Evolutionary conservation across 2,888 invertebrate genomes (phyloP).

Genomic region (Panopea generosa): DNA sequence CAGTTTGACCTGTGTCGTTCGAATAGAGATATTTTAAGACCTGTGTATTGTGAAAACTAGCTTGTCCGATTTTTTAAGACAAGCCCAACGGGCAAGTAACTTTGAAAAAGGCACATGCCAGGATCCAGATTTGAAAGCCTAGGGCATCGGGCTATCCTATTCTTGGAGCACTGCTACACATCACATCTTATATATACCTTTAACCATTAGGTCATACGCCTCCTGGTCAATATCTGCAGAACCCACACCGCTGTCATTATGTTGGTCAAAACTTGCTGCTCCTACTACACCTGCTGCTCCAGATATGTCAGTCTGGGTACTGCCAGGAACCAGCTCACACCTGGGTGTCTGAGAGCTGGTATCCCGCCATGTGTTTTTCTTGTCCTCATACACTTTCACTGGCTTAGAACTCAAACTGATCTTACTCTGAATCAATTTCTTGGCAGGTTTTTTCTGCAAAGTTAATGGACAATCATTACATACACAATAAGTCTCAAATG

Average conservation of each 20-base stretch:
- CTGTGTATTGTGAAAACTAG: too few species aligned
- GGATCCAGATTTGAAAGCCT: too few species aligned
- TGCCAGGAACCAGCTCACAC: slow-evolving; percentile 11
- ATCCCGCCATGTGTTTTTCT: slow-evolving; percentile 16
- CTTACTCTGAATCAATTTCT: slow-evolving; percentile 20
- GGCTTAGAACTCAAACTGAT: slow-evolving; percentile 50
- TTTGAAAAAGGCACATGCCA: too few species aligned
- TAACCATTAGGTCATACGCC: slow-evolving; percentile 73
- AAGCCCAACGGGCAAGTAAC: too few species aligned
- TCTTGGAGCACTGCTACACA: too few species aligned
- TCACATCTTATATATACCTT: too few species aligned
- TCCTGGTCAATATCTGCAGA: slow-evolving; percentile 66
- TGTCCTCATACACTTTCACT: slow-evolving; percentile 59
- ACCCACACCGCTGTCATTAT: slow-evolving; percentile 58
- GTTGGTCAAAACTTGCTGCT: slow-evolving; percentile 13
- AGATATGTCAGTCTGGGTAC: slow-evolving; percentile 54
- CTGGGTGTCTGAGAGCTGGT: slow-evolving; percentile 39
- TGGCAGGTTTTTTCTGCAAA: not conserved
- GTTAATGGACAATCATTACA: too few species aligned
- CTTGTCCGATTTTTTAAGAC: too few species aligned
- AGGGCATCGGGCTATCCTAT: too few species aligned
- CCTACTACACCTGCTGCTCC: slow-evolving; percentile 5
- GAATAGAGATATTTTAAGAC: too few species aligned
- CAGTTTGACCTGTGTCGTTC: too few species aligned
- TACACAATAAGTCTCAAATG: too few species aligned